These are phyloP conservation scores for Pyrrhosoma nymphula DNA, from an alignment of 2,888 invertebrate genomes.

Conservation along the genomic window DNA sequence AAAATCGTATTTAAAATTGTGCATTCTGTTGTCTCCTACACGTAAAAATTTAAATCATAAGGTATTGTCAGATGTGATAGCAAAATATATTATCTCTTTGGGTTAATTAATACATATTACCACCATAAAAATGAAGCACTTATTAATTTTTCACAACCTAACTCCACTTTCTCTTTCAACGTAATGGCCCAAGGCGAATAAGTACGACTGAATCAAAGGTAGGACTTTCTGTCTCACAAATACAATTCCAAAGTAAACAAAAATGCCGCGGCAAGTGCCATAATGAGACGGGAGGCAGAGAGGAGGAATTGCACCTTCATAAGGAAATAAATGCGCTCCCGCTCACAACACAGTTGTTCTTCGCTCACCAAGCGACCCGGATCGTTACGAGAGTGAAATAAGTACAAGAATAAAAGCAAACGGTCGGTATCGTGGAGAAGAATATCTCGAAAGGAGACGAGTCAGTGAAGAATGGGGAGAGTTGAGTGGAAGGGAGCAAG, in stretches of 20 bases:
- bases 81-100: too few relatives aligned
- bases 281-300: neutral
- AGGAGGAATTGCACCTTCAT: neutral
- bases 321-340: neutral
- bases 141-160: too few relatives aligned
- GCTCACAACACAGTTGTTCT: neutral
- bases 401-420: neutral
- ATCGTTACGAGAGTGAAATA: neutral
- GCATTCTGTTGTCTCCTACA: too few relatives aligned
- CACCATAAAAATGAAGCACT: too few relatives aligned
- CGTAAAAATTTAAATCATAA: too few relatives aligned
- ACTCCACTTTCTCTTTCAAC: too few relatives aligned
- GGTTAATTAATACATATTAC: too few relatives aligned
- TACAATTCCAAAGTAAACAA: neutral
- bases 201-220: neutral
- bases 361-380: neutral
- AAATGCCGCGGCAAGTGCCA: neutral
- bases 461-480: neutral
- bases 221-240: neutral
- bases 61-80: too few relatives aligned
- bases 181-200: too few relatives aligned
- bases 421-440: neutral
- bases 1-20: too few relatives aligned
- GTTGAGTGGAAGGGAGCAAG: constrained; percentile 1
- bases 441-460: neutral